Percentiles rank a stretch among this genome's conserved stretches.
Conservation (phyloP, 2,113 vertebrate genomes). For the Macroglossus sobrinus region DNA sequence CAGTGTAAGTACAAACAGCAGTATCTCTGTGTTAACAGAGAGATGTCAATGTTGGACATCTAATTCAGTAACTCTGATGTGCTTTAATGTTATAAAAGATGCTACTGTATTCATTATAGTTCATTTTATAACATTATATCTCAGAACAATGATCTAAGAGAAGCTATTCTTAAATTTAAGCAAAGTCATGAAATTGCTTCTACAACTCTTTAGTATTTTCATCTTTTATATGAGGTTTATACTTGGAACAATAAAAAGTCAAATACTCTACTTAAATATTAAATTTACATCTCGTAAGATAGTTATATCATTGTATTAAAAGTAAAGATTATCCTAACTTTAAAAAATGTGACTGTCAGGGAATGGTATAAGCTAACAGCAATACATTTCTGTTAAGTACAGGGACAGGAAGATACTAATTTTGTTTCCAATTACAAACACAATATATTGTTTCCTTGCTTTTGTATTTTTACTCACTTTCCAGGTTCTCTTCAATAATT, state of each 20-base stretch:
- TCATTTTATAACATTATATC: neutral
- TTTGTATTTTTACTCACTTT: constrained; percentile 74
- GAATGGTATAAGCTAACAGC: neutral
- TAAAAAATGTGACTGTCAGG: neutral
- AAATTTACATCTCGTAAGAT: neutral
- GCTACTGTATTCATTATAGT: neutral
- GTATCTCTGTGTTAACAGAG: neutral
- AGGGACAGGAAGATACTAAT: neutral
- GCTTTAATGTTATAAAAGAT: constrained; percentile 10
- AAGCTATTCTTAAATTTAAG: constrained; percentile 30
- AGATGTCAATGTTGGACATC: neutral
- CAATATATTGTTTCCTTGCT: neutral
- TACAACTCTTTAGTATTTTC: neutral
- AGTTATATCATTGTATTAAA: neutral
- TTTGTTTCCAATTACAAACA: neutral
- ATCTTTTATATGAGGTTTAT: neutral
- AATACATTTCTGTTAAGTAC: neutral
- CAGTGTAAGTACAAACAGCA: neutral
- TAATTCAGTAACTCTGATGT: neutral
- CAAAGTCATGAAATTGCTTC: neutral
- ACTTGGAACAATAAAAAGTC: neutral
- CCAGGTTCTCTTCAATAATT: constrained; percentile 80
- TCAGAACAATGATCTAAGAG: neutral
- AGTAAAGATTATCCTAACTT: constrained; percentile 31
- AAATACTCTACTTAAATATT: constrained; percentile 34